Evolutionary conservation across 2,888 invertebrate species (phyloP).

Genomic region (Rhopalosiphum nymphaeae): DNA sequence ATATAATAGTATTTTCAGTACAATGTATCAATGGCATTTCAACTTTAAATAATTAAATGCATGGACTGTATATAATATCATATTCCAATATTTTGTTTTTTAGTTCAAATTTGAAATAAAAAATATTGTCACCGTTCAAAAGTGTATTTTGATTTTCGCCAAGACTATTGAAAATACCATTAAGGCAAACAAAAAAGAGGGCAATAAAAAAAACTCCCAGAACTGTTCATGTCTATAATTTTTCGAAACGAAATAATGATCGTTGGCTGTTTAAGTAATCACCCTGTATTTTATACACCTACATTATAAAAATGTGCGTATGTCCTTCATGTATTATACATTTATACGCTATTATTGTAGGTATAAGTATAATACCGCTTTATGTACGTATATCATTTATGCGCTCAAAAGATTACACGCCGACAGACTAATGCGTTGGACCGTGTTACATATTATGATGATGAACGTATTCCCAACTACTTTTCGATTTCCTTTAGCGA

Average conservation of each 20-base stretch:
- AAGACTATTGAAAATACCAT: not conserved
- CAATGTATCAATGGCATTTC: not conserved
- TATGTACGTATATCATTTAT: not conserved
- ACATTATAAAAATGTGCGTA: not conserved
- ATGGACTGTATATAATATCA: not conserved
- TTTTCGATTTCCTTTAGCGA: conserved; percentile 21
- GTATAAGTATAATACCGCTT: not conserved
- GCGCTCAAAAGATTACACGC: not conserved
- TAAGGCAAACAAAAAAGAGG: not conserved
- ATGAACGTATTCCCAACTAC: not conserved
- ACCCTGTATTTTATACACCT: not conserved
- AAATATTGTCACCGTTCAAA: not conserved
- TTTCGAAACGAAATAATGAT: not conserved
- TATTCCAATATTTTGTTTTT: not conserved
- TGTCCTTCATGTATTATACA: not conserved
- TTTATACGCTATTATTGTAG: not conserved
- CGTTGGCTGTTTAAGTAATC: not conserved
- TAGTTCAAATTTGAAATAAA: not conserved
- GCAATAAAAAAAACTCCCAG: not conserved
- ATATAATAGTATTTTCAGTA: not conserved
- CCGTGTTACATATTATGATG: not conserved
- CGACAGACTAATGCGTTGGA: not conserved
- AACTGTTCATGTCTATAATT: not conserved
- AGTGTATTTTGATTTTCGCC: not conserved
- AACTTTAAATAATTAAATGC: not conserved